A percentile compares a stretch with the other conserved stretches of the same genome.
Conservation (phyloP, 2,888 invertebrate genomes). For the Drosophila mettleri region DNA sequence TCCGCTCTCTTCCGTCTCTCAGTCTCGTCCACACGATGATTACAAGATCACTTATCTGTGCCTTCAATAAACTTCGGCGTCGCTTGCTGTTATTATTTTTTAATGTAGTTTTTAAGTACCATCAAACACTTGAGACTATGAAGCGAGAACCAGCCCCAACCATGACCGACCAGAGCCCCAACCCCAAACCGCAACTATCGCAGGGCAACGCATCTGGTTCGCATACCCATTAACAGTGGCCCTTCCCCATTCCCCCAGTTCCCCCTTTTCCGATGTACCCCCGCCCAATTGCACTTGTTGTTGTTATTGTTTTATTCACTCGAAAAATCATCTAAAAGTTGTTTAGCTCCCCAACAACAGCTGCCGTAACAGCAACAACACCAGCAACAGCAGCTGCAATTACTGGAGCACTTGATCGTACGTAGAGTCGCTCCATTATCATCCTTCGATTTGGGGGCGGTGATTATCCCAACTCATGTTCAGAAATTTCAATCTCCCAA, state of each 20-base stretch:
- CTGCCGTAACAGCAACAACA: constrained; percentile 24
- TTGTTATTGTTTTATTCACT: constrained; percentile 36
- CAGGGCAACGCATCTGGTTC: constrained; percentile 30
- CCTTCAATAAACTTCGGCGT: constrained; percentile 73
- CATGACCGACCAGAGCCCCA: constrained; percentile 23
- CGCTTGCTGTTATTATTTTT: constrained; percentile 73
- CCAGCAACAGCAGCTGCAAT: constrained; percentile 43
- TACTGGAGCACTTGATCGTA: constrained; percentile 46
- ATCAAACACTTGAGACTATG: constrained; percentile 80
- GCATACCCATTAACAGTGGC: constrained; percentile 47
- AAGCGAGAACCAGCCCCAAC: constrained; percentile 58
- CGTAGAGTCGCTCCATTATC: constrained; percentile 28
- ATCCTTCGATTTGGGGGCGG: constrained; percentile 35
- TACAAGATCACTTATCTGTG: constrained; percentile 78
- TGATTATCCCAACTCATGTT: constrained; percentile 42
- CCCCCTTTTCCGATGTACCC: no score
- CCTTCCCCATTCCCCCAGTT: constrained; percentile 1
- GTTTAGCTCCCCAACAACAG: constrained; percentile 42
- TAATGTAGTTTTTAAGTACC: constrained; percentile 79
- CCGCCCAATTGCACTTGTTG: constrained; percentile 9
- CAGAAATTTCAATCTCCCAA: constrained; percentile 65
- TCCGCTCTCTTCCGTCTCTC: background rate
- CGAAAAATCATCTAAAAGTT: constrained; percentile 59
- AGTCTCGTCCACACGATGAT: constrained; percentile 54
- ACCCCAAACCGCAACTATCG: constrained; percentile 28